These are phyloP conservation scores for Drosophila emarginata DNA, from an alignment of 2,888 invertebrate genomes.

Conservation along the genomic window DNA sequence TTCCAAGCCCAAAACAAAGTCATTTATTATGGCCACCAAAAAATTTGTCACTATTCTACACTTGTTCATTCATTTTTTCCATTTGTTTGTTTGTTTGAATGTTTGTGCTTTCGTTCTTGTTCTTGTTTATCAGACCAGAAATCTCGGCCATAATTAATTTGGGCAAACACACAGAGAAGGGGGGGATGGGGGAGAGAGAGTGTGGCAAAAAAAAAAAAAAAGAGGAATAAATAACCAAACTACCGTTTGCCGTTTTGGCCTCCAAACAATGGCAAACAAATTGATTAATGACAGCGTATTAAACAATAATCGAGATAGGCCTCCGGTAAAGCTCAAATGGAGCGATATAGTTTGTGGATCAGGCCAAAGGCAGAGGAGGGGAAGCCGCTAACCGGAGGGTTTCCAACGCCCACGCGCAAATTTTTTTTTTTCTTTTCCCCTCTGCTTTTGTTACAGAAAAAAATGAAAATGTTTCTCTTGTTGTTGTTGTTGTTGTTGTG, in stretches of 20 bases:
- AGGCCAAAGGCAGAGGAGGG: conserved; percentile 4
- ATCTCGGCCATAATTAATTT: conserved; percentile 66
- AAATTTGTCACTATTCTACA: conserved; percentile 66
- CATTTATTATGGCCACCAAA: conserved; percentile 64
- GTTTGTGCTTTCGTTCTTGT: conserved; percentile 30
- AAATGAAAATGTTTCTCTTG: conserved; percentile 6
- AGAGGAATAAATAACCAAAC: conserved; percentile 28
- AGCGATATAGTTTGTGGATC: conserved; percentile 1
- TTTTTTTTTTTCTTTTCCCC: conserved; percentile 18
- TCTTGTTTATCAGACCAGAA: conserved; percentile 58
- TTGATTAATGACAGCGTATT: conserved; percentile 75
- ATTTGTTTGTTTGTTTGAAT: conserved; percentile 6
- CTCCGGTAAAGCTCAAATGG: conserved; percentile 33
- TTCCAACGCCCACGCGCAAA: conserved; percentile 60
- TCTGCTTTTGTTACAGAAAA: conserved; percentile 8
- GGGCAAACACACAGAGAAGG: conserved; percentile 46
- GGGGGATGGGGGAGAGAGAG: neutral
- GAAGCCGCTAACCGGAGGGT: conserved; percentile 6
- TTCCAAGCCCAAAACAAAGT: conserved; percentile 61
- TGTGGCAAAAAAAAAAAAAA: conserved; percentile 11
- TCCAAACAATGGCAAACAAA: conserved; percentile 73
- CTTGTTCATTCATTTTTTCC: conserved; percentile 47
- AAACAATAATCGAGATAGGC: conserved; percentile 78
- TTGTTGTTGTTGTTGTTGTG: conserved; percentile 48
- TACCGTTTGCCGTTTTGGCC: conserved; percentile 37